Evolutionary conservation across 2,888 invertebrate species (phyloP), one percentile per base, ranked within the genome.

Genomic region (Andrena trimmerana): DNA sequence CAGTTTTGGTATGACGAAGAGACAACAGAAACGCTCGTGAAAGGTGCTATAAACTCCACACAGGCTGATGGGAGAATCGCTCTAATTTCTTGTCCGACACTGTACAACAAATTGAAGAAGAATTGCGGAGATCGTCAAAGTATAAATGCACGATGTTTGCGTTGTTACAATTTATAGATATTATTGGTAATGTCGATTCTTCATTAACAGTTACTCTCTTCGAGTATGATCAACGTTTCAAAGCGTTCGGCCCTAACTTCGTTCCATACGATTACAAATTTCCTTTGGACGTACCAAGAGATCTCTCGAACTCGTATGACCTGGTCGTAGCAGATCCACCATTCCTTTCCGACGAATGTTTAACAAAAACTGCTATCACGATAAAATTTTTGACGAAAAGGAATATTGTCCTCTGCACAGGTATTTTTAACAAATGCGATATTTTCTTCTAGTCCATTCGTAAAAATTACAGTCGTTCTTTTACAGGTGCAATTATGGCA

Each of bases 1-100:
- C 99, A 99, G 94, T 99, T 99, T 95, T 99, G 99, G 99, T 99
- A 99, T 92, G 96, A 97, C 91, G 96, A 97, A 57, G 93, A 95
- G 2, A 99, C 99, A 0, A 96, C 97, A 59, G 94, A 95, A 36
- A 94, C 94, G 0, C 94, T 99, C n/a, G 96, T 97, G 0, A 95
- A 95, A 88, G 96, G 97, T 78, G 96, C 96, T 7, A 92, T 96
- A 63, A 94, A 95, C 82, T 93, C 94, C 4, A 94, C 96, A 20
- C 95, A 95, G 8, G 90, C 94, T 8, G 94, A 95, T 54, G 96
- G 96, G 0, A 96, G 95, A 87, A 96, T 98, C 74, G 98, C 97
- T 0, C 95, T 99, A 71, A 95, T 99, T 42, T 98, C 98, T 1
- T 98, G 98, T 88, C 99, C 99, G 4, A 97, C 98, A 0, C 94